Percentiles rank a stretch among this genome's conserved stretches.
Conservation (phyloP, 2,113 vertebrate species). For the Ceyx margarethae region DNA sequence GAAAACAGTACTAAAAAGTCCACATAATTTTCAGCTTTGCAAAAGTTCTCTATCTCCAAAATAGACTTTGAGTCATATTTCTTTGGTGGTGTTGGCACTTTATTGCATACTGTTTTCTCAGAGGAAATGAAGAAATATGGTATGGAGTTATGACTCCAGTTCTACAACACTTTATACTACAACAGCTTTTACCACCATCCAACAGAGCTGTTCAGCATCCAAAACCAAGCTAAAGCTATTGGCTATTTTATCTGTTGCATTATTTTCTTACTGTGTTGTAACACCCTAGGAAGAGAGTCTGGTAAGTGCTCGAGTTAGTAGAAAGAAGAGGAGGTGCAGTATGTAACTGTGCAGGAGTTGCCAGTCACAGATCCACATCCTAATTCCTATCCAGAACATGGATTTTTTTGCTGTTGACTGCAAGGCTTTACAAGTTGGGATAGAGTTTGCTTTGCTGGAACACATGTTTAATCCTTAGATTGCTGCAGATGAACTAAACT, state of each 20-base stretch:
- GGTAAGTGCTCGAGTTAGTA: background rate
- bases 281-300: background rate
- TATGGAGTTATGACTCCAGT: background rate
- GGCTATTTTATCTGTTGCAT: background rate
- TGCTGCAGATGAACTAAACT: background rate
- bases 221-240: background rate
- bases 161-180: background rate
- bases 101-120: background rate
- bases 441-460: background rate
- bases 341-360: background rate
- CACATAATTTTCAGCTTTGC: background rate
- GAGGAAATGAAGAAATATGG: background rate
- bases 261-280: background rate
- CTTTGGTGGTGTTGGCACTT: background rate
- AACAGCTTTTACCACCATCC: background rate
- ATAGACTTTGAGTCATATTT: background rate
- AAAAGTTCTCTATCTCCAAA: background rate
- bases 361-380: background rate
- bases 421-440: background rate
- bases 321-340: background rate
- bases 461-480: background rate
- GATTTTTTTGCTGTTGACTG: background rate
- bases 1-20: background rate
- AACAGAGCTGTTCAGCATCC: background rate
- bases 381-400: background rate